Conservation (phyloP, 2,888 invertebrate genomes). For the Cinara cedri region DNA sequence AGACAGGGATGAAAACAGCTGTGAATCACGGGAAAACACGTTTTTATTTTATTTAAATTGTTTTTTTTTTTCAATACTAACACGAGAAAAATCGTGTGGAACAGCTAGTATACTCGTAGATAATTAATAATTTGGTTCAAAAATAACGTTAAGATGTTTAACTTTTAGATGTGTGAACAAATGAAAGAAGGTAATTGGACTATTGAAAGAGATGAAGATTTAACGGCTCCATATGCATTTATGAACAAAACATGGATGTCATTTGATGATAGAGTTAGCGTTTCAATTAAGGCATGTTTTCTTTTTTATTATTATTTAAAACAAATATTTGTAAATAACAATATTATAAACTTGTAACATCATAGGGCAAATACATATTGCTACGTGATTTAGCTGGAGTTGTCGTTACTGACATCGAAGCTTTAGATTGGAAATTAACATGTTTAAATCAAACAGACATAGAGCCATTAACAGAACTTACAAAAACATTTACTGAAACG, state of each 20-base stretch:
- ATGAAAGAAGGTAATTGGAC: conserved; percentile 73
- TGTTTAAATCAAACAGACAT: conserved; percentile 59
- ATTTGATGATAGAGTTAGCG: conserved; percentile 76
- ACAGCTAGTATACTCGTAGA: too few species aligned
- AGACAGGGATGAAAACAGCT: too few species aligned
- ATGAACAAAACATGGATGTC: conserved; percentile 76
- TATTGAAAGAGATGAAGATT: conserved; percentile 77
- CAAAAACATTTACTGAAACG: conserved; percentile 62
- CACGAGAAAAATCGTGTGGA: too few species aligned
- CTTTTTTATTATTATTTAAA: not conserved
- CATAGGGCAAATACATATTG: conserved; percentile 73
- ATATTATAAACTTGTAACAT: not conserved
- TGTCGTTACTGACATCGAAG: conserved; percentile 69
- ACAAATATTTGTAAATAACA: not conserved
- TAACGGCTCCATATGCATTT: conserved; percentile 79
- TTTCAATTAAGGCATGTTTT: conserved; percentile 72
- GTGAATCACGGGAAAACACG: too few species aligned
- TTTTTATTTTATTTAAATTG: too few species aligned
- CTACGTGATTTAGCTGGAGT: conserved; percentile 75
- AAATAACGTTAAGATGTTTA: not conserved
- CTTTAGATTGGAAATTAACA: conserved; percentile 66
- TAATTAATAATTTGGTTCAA: too few species aligned
- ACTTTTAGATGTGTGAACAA: conserved; percentile 65
- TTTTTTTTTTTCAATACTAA: too few species aligned
- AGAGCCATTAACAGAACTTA: conserved; percentile 60